Conservation (phyloP, 2,797 vertebrate species). For the Cynopterus sphinx region DNA sequence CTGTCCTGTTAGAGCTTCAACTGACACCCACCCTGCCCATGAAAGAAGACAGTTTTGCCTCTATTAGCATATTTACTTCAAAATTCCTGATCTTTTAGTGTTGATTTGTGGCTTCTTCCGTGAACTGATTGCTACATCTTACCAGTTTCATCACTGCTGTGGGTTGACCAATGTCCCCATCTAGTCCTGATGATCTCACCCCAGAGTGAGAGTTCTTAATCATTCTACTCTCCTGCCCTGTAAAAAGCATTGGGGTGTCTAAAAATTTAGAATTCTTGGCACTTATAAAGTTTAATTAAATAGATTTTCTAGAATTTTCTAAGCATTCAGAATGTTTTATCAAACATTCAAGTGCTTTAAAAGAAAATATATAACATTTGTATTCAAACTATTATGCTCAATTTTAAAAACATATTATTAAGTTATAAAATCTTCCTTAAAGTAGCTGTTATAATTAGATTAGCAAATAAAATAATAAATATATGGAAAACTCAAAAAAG, state of each 20-base stretch:
- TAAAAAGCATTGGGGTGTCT: background rate
- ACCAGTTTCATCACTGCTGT: background rate
- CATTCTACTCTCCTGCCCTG: background rate
- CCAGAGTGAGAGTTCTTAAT: background rate
- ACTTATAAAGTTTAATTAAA: background rate
- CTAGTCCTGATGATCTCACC: background rate
- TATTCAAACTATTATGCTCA: background rate
- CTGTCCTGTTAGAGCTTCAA: background rate
- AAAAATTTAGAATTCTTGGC: background rate
- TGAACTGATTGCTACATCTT: background rate
- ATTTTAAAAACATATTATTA: background rate
- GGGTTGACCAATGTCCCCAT: background rate
- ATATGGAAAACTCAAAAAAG: background rate
- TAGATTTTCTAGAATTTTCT: background rate
- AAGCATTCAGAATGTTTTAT: background rate
- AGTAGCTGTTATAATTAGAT: background rate
- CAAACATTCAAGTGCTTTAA: background rate
- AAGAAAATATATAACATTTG: background rate
- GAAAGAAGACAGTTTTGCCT: constrained; percentile 16
- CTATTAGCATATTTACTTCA: background rate
- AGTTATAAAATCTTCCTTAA: background rate
- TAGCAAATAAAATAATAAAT: background rate
- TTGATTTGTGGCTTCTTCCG: background rate
- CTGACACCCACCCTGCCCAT: no score
- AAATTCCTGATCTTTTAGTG: background rate